Base-by-base conservation (phyloP, 1,140 invertebrate species). In the Camponotus vicinus region DNA sequence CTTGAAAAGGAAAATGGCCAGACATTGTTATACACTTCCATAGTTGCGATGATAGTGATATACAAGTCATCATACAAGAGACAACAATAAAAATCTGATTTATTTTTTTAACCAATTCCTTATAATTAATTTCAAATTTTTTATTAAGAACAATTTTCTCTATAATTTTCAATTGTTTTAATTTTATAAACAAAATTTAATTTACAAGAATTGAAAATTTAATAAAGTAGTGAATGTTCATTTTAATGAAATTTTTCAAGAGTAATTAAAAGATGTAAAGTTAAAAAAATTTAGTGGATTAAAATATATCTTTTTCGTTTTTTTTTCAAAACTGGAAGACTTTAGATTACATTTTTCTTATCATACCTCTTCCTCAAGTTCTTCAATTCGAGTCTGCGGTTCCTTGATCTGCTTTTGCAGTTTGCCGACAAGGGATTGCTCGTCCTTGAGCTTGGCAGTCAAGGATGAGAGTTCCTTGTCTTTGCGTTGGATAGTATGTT, bases 401-500 rank as follows among this genome's bases (percentile, higher is more conserved):
- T 99, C 99, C 97, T 99, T 99, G 96, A 99, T 99, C 96, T 99
- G 99, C 96, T 99, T 99, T 96, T 99, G 98, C 86, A 98, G 96
- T 95, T 99, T 99, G 94, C 98, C 97, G 91, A 99, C 98, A 91
- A 99, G 96, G 89, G 97, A 98, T 95, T 99, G 99, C 96, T 99
- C 99, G 93, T 99, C 99, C 95, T 99, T 99, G 84, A 99, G 97
- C 96, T 99, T 99, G 96, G 98, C 98, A 91, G 98, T 98, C 89
- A 99, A 96, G 86, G 98, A 98, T 55, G 97, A 98, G 94, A 99
- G 97, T 96, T 99, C 99, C 96, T 99, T 98, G 96, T 99, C 99
- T 96, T 99, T 99, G 95, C 98, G 97, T 95, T 98, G 98, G 93
- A 99, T 98, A 94, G 98, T 98, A 95, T 99, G 98, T 96, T 99